phyloP scores from a whole-genome alignment of 2,113 vertebrate species.

The Dipodomys merriami region DNA sequence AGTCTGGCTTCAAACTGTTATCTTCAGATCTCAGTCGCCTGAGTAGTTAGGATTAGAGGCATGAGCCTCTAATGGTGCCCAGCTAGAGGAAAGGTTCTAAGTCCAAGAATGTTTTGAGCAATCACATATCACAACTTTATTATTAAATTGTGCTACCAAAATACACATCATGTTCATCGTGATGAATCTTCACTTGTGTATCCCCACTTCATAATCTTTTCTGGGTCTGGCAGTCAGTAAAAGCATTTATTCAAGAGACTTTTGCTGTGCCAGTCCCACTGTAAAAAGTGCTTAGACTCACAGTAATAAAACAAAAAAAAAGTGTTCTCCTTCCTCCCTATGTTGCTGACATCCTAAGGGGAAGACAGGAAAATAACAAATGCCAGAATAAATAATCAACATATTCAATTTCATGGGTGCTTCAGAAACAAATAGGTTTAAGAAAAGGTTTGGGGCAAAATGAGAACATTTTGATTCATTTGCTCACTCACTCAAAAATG shows the following conservation, averaged over 20 bases:
- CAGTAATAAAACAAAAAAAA: background rate
- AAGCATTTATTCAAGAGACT: background rate
- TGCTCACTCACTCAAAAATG: slow-evolving; percentile 26
- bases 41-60: no score
- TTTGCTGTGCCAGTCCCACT: background rate
- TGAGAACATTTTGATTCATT: background rate
- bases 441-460: background rate
- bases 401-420: background rate
- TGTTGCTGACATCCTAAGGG: background rate
- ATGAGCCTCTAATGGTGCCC: no score
- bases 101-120: slow-evolving; percentile 51
- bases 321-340: no score
- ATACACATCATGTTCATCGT: background rate
- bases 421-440: background rate
- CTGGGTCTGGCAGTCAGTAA: background rate
- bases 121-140: slow-evolving; percentile 59
- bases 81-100: background rate
- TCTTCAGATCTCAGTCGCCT: no score
- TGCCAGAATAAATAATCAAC: background rate
- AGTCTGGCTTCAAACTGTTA: no score
- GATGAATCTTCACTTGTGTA: background rate
- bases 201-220: background rate
- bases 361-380: background rate
- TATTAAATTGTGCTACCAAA: slow-evolving; percentile 36
- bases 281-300: background rate